Evolutionary conservation across 2,888 invertebrate species (phyloP), one percentile per base, ranked within the genome.

Genomic region (Elaeidobius kamerunicus): DNA sequence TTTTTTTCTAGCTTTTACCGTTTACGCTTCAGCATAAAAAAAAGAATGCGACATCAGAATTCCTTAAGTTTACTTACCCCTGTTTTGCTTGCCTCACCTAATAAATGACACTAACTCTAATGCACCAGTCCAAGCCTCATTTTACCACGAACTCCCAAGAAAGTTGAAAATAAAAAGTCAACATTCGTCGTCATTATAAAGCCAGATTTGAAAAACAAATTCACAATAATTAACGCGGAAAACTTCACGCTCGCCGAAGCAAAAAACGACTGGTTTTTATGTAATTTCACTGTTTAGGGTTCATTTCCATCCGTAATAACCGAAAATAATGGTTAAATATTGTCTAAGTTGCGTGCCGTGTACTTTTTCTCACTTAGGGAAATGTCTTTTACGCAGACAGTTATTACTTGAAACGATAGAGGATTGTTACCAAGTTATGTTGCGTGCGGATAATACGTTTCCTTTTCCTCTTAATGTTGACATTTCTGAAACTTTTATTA

Each of bases 271-370:
- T 38, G 27, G 38, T 47, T 47, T 47, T 18, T 30, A 30, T 18
- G 39, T 39, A 38, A 47, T 47, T 39, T 47, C 41, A 41, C n/a
- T 36, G 23, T 30, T 35, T 35, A 42, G 17, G 44, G 34, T 32
- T 32, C 45, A 45, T 34, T 52, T 52, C 44, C 44, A 45, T 45
- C 20, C 14, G 23, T 52, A 45, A 45, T 52, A 45, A 45, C 32
- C 52, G 19, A 40, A 52, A 52, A 52, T 52, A 52, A 52, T 52
- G 52, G 40, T 28, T 38, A 44, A 44, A 45, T 45, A 32, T 45
- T 40, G 19, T 23, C 38, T 23, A 23, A 41, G 27, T 45, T 45
- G 52, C 52, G 45, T 52, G 52, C 6, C 11, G n/a, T 23, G 18
- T 38, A 32, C 44, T 40, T 40, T 52, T 51, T 52, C 32, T 23